These are phyloP conservation scores for Baryphthengus martii DNA, from an alignment of 2,113 vertebrate species.

Conservation along the genomic window DNA sequence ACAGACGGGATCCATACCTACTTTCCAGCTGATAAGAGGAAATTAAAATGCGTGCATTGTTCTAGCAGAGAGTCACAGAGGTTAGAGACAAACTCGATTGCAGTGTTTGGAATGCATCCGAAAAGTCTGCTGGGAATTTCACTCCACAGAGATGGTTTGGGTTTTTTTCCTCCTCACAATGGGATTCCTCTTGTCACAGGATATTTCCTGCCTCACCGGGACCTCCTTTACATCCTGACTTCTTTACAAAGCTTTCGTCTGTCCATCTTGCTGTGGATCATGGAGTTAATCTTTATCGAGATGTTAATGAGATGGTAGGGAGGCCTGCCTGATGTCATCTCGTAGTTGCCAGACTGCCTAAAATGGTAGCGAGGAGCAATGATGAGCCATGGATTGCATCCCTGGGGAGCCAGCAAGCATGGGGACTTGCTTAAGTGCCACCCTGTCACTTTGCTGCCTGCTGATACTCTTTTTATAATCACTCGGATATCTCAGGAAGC, in stretches of 20 bases:
- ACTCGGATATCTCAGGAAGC: background rate
- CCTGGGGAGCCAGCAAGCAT: background rate
- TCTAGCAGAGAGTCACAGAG: background rate
- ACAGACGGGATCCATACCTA: background rate
- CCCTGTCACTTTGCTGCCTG: background rate
- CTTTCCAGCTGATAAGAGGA: background rate
- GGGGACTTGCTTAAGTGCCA: background rate
- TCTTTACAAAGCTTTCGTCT: background rate
- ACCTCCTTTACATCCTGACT: constrained; percentile 5
- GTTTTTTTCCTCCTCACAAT: background rate
- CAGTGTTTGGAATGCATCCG: background rate
- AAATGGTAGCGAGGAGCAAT: constrained; percentile 2
- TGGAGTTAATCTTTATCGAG: constrained; percentile 9
- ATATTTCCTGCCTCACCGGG: constrained; percentile 12
- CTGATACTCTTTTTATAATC: background rate
- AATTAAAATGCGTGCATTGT: constrained; percentile 1
- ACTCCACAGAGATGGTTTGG: background rate
- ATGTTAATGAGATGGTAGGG: constrained; percentile 39
- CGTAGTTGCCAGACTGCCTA: background rate
- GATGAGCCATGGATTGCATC: background rate
- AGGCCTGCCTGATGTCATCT: constrained; percentile 26
- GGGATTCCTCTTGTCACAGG: background rate
- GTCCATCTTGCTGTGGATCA: background rate
- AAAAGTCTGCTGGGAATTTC: constrained; percentile 4
- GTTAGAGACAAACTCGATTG: background rate